Percentiles rank a stretch among this genome's conserved stretches.
These are phyloP conservation scores for Lepilemur ruficaudatus DNA, from an alignment of 2,797 vertebrate genomes.

Conservation along the genomic window DNA sequence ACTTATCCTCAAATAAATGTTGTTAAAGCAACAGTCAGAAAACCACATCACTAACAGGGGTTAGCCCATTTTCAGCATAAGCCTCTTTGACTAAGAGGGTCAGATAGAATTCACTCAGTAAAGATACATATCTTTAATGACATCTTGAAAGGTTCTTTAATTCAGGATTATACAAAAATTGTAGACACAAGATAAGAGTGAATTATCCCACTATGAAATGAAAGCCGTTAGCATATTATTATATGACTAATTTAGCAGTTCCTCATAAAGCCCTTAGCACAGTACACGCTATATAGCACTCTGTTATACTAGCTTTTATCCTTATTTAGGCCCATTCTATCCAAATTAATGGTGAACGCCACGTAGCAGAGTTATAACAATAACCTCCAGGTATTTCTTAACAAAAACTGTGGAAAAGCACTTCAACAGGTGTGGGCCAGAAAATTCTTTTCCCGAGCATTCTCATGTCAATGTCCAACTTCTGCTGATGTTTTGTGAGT, in stretches of 20 bases:
- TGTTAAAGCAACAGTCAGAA: neutral
- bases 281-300: neutral
- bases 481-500: neutral
- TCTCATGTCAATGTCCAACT: neutral
- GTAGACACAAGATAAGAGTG: neutral
- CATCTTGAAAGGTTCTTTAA: neutral
- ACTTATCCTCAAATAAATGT: neutral
- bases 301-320: neutral
- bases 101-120: neutral
- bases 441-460: neutral
- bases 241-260: neutral
- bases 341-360: neutral
- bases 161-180: neutral
- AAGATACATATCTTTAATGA: neutral
- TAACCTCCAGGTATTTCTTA: neutral
- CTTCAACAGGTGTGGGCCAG: neutral
- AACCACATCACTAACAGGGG: neutral
- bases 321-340: neutral
- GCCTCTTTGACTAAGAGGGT: neutral
- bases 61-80: neutral
- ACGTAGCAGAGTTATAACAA: accelerated
- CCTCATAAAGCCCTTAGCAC: neutral
- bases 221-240: neutral
- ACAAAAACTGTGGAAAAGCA: neutral
- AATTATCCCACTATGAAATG: neutral